Evolutionary conservation across 2,113 vertebrate genomes (phyloP).

Genomic region (Macaca mulatta): DNA sequence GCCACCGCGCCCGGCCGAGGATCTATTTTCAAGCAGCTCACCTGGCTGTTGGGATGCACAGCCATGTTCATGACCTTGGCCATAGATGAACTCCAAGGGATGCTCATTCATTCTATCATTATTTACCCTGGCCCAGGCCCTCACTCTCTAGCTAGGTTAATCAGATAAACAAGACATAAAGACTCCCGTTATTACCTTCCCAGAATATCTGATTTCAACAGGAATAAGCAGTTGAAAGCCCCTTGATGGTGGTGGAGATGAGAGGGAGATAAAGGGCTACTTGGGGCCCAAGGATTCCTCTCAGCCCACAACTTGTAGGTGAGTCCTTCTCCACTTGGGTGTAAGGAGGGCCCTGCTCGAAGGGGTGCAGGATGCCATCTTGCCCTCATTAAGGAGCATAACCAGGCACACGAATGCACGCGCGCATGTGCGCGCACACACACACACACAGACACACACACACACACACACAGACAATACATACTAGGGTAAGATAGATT

Average conservation of each 20-base stretch:
- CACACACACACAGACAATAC: not conserved
- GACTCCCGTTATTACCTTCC: not conserved
- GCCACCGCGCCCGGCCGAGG: no score
- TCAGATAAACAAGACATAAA: constrained; percentile 39
- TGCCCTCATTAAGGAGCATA: not conserved
- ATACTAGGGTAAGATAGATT: not conserved
- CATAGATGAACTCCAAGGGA: constrained; percentile 10
- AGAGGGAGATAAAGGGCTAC: not conserved
- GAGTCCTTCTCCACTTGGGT: not conserved
- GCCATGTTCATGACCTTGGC: not conserved
- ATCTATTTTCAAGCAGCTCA: not conserved
- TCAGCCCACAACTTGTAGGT: not conserved
- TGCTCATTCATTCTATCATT: not conserved
- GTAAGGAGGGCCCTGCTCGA: not conserved
- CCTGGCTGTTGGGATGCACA: not conserved
- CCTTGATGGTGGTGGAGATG: not conserved
- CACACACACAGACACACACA: not conserved
- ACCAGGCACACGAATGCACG: no score
- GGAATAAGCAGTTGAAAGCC: not conserved
- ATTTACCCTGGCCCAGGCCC: not conserved
- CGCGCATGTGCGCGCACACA: fast-evolving
- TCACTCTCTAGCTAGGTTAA: constrained; percentile 23
- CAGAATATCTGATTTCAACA: constrained; percentile 13
- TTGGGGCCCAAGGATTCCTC: not conserved
- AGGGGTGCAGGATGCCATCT: fast-evolving